Evolutionary conservation across 2,888 invertebrate genomes (phyloP).

Genomic region (Dyspetes luteomarginatus): DNA sequence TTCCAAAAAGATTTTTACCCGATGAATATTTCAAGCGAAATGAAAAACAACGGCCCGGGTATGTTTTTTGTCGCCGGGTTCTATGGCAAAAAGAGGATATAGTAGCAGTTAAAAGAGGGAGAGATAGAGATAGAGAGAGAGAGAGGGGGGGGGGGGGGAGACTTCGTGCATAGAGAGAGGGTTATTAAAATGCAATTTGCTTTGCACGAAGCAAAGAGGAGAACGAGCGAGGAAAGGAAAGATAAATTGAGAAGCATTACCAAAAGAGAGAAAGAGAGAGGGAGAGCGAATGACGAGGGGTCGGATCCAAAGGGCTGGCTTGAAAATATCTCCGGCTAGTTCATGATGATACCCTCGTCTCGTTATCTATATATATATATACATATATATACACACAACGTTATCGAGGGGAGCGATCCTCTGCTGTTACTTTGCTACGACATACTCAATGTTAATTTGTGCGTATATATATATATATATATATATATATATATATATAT

Average conservation of each 20-base stretch:
- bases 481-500: not conserved
- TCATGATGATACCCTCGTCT: slow-evolving; percentile 18
- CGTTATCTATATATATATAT: not conserved
- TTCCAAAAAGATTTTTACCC: slow-evolving; percentile 51
- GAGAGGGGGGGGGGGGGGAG: slow-evolving; percentile 19
- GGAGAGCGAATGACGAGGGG: not conserved
- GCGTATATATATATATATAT: not conserved
- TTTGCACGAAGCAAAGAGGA: slow-evolving; percentile 45
- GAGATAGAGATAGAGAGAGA: slow-evolving; percentile 15
- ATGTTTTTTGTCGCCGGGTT: slow-evolving; percentile 19
- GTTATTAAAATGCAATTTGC: slow-evolving; percentile 70
- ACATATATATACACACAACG: too few relatives aligned
- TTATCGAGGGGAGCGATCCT: not conserved
- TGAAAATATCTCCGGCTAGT: slow-evolving; percentile 44
- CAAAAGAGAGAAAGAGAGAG: not conserved
- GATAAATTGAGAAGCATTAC: not conserved
- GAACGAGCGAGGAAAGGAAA: slow-evolving; percentile 17
- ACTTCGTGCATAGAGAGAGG: slow-evolving; percentile 68
- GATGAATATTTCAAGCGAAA: slow-evolving; percentile 62
- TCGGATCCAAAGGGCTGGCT: slow-evolving; percentile 33
- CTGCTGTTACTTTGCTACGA: not conserved
- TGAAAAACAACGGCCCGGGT: slow-evolving; percentile 42
- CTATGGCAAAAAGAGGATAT: too few relatives aligned
- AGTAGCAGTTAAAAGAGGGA: slow-evolving; percentile 5
- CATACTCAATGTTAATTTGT: not conserved